Evolutionary conservation across 2,888 invertebrate species (phyloP).

Genomic region (Augiades crinisus): DNA sequence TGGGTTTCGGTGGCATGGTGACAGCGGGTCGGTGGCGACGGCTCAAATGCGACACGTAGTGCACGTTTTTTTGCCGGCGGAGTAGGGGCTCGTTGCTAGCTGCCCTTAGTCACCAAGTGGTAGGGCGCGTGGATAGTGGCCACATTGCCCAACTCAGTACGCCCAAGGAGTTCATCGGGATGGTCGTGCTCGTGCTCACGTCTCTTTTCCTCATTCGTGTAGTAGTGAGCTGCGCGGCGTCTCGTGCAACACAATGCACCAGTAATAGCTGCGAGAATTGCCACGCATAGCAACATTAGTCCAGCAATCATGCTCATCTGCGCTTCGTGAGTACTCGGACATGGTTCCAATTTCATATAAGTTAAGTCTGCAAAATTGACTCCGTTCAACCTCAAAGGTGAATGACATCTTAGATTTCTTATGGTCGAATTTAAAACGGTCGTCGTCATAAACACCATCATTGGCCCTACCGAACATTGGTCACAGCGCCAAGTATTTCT

Average conservation of each 20-base stretch:
- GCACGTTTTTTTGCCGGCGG: slow-evolving; percentile 38
- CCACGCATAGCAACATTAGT: slow-evolving; percentile 63
- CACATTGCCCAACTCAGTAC: slow-evolving; percentile 59
- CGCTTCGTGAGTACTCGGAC: slow-evolving; percentile 77
- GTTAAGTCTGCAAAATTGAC: slow-evolving; percentile 47
- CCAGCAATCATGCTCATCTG: slow-evolving; percentile 80
- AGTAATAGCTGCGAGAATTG: slow-evolving; percentile 76
- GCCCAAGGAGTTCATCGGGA: slow-evolving; percentile 60
- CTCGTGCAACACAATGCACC: slow-evolving; percentile 85
- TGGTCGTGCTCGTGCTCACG: slow-evolving; percentile 63
- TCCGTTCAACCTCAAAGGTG: slow-evolving; percentile 80
- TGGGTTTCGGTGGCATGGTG: slow-evolving; percentile 28
- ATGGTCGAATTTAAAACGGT: slow-evolving; percentile 74
- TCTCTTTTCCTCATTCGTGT: slow-evolving; percentile 88
- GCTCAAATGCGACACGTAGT: slow-evolving; percentile 39
- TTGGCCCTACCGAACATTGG: slow-evolving; percentile 81
- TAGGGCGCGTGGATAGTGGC: slow-evolving; percentile 69
- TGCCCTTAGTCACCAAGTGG: slow-evolving; percentile 55
- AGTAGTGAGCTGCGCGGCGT: slow-evolving; percentile 87
- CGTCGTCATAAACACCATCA: slow-evolving; percentile 80
- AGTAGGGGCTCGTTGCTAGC: slow-evolving; percentile 59
- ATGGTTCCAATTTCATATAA: slow-evolving; percentile 57
- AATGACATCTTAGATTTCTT: slow-evolving; percentile 79
- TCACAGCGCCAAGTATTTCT: slow-evolving; percentile 87
- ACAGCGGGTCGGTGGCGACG: slow-evolving; percentile 33